These are phyloP conservation scores for Lepus townsendii DNA, from an alignment of 2,797 vertebrate genomes.

Conservation along the genomic window DNA sequence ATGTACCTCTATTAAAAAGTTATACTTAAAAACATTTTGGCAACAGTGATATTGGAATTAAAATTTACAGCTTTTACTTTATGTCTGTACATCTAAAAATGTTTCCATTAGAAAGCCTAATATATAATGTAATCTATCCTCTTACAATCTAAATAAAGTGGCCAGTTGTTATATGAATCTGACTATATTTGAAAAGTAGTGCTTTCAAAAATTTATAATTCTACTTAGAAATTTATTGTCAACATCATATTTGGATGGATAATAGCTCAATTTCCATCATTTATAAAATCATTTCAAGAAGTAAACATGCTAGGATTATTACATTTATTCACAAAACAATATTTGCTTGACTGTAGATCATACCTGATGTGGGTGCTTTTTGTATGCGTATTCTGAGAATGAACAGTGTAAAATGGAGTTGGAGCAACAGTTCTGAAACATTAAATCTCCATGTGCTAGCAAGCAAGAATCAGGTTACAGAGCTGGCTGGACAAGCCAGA, in stretches of 20 bases:
- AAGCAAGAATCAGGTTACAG: background rate
- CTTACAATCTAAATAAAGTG: background rate
- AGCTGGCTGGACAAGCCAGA: background rate
- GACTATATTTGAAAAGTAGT: background rate
- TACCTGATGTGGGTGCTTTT: background rate
- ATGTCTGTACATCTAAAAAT: background rate
- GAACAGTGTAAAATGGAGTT: background rate
- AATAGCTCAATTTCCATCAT: background rate
- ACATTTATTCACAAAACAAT: background rate
- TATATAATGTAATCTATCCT: background rate
- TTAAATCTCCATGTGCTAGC: background rate
- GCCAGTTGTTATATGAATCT: background rate
- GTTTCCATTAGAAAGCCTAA: background rate
- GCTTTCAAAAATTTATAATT: background rate
- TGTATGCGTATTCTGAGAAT: background rate
- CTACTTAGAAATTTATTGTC: background rate
- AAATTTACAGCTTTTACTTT: background rate
- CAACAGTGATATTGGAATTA: background rate
- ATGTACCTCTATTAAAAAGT: background rate
- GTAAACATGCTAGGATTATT: background rate
- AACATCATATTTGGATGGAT: background rate
- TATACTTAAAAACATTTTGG: slow-evolving; percentile 15
- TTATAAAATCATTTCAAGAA: slow-evolving; percentile 7
- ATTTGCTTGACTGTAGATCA: background rate
- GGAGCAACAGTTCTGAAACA: background rate